phyloP scores from a whole-genome alignment of 2,888 invertebrate species.

The Altica lythri region DNA sequence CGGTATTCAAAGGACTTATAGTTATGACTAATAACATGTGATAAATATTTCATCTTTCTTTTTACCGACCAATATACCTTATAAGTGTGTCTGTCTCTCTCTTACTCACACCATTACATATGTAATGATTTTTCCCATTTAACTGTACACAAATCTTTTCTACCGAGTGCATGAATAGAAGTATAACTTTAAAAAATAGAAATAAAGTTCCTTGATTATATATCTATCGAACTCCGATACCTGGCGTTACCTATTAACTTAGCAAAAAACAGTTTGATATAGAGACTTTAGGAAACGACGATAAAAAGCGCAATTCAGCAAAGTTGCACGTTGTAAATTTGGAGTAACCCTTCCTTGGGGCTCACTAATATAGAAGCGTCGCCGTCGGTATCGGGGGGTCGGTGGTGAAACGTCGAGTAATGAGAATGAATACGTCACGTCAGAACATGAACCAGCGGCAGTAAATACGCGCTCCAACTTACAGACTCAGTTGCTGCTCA shows the following conservation, averaged over 20 bases:
- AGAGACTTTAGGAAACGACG: constrained; percentile 18
- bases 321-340: constrained; percentile 53
- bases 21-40: too few relatives aligned
- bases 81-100: too few relatives aligned
- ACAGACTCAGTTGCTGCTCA: constrained; percentile 39
- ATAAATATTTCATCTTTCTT: too few relatives aligned
- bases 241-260: constrained; percentile 11
- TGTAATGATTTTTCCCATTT: too few relatives aligned
- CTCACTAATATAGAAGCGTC: constrained; percentile 45
- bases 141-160: too few relatives aligned
- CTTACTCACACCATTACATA: too few relatives aligned
- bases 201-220: too few relatives aligned
- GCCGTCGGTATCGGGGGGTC: constrained; percentile 42
- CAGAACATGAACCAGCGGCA: constrained; percentile 51
- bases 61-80: too few relatives aligned
- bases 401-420: constrained; percentile 55
- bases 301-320: constrained; percentile 51
- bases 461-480: constrained; percentile 50
- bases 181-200: too few relatives aligned
- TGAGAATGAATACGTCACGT: constrained; percentile 56
- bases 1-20: too few relatives aligned
- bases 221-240: not conserved
- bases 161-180: too few relatives aligned
- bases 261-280: constrained; percentile 14
- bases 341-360: constrained; percentile 50